Percentiles rank a stretch among this genome's conserved stretches.
Evolutionary conservation across 2,113 vertebrate species (phyloP).

Genomic region (Progne subis): DNA sequence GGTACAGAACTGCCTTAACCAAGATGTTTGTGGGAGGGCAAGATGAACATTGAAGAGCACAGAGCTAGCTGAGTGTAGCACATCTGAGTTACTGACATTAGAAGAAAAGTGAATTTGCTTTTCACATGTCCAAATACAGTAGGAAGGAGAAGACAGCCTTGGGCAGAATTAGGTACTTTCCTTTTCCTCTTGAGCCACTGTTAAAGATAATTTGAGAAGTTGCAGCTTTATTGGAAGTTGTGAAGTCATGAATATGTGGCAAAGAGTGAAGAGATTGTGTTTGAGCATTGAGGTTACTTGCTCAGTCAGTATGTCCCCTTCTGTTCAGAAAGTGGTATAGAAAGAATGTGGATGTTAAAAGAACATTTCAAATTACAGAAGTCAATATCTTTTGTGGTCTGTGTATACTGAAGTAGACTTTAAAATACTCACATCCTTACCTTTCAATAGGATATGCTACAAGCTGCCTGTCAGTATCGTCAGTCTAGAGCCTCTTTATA

Average conservation of each 20-base stretch:
- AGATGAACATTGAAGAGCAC: neutral
- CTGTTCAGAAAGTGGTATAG: neutral
- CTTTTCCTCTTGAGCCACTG: neutral
- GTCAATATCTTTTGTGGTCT: neutral
- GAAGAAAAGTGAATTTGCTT: neutral
- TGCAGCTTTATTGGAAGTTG: neutral
- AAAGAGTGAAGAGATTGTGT: neutral
- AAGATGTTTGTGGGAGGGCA: neutral
- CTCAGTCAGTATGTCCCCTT: neutral
- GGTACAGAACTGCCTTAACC: constrained; percentile 69
- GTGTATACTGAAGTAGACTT: neutral
- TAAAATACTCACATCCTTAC: neutral
- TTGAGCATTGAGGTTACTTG: neutral
- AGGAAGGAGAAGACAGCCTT: neutral
- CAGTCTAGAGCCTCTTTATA: constrained; percentile 85
- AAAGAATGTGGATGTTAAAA: neutral
- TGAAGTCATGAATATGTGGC: neutral
- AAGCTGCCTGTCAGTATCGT: constrained; percentile 88
- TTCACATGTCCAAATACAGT: neutral
- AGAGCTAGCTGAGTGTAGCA: neutral
- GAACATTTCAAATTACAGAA: neutral
- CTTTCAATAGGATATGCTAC: constrained; percentile 86
- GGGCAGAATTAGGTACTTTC: neutral
- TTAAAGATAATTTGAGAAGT: neutral
- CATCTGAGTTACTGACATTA: neutral